Evolutionary conservation across 2,888 invertebrate genomes (phyloP).

Genomic region (Aelia acuminata): DNA sequence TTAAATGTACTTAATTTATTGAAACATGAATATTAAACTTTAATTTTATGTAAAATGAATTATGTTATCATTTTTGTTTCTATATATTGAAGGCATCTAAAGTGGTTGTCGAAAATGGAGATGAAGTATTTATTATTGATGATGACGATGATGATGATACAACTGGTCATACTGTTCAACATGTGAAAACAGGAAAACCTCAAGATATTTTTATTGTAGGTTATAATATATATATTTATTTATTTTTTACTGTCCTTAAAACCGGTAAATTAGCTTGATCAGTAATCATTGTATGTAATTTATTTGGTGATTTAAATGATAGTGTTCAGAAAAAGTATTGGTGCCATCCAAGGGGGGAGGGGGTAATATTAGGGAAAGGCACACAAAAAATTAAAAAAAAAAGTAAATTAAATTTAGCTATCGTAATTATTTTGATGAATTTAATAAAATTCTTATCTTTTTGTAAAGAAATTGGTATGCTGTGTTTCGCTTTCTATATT

Average conservation of each 20-base stretch:
- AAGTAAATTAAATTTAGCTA: no score
- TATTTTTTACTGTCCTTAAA: background rate
- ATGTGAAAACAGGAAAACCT: background rate
- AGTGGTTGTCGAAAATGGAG: background rate
- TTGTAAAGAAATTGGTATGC: no score
- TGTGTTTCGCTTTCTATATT: no score
- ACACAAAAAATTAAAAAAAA: no score
- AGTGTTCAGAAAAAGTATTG: no score
- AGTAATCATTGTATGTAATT: no score
- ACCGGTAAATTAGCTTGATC: no score
- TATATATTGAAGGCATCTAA: background rate
- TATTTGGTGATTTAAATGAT: no score
- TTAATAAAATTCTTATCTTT: no score
- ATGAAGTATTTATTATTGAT: conserved; percentile 36
- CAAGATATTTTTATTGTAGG: background rate
- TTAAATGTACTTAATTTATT: background rate
- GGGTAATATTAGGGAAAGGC: no score
- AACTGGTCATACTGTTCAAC: background rate
- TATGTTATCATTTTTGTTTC: background rate
- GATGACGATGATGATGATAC: conserved; percentile 4
- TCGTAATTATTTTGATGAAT: no score
- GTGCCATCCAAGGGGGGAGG: no score
- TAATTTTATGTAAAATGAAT: background rate
- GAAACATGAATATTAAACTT: background rate
- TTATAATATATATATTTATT: background rate